Base-by-base conservation (phyloP, 2,888 invertebrate genomes). In the Buathra laborator region DNA sequence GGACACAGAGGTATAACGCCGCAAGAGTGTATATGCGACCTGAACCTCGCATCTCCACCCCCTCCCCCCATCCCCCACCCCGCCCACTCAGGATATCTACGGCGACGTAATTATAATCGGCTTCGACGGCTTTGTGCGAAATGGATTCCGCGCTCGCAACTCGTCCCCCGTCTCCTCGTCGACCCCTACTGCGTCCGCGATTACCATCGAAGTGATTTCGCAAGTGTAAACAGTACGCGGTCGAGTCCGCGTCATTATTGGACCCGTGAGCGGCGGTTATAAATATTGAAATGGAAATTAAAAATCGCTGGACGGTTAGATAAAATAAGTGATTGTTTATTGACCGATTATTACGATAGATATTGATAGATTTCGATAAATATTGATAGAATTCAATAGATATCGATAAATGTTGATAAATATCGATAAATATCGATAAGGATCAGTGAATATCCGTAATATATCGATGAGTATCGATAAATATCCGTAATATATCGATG, bases 81-180 rank as follows among this genome's bases (percentile, higher is more conserved):
- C 68, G 44, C 79, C 53, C 43, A 66, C 51, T 66, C 53, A 10
- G 56, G 16, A 84, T 72, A 71, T 46, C 80, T 51, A 56, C 59
- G 32, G 67, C 80, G 76, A 75, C 64, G 51, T 72, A 76, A 84
- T 84, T 80, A 79, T 80, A 76, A 84, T 80, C 76, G 71, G 68
- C 75, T 76, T 62, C 66, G 48, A 67, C 67, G 76, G 71, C 80
- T 80, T 76, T 56, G 75, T 76, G 56, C 19, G 71, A 46, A 82
- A 66, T 77, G 70, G 56, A 24, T n/a, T 72, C 72, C 44, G 5
- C 46, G 56, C n/a, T 48, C 62, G 70, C 56, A 32, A 9, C 0
- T 59, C 10, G 4, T 48, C 56, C 19, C 44, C 32, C 32, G 12
- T 44, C 16, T 43, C 32, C 44, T 12, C 5, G 24, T 12, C 29